Base-by-base conservation (phyloP, 2,888 invertebrate genomes). In the Operophtera brumata region DNA sequence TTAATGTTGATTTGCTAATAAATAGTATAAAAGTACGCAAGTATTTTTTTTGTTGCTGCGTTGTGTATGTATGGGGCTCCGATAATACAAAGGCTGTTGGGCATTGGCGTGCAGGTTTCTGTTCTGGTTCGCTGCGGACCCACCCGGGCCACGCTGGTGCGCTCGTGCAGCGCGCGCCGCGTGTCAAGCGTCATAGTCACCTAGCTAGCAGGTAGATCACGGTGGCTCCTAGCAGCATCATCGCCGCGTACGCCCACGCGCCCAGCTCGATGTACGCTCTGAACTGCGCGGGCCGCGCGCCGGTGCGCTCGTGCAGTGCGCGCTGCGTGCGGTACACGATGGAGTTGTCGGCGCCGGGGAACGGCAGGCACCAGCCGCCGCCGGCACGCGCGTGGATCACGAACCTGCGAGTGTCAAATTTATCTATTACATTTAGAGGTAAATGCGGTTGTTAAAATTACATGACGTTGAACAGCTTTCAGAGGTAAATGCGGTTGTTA, bases 321-420 rank as follows among this genome's bases (percentile, higher is more conserved):
- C 95, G 92, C 79, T 98, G 97, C 0, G 96, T 93, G 42, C 98
- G 92, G 75, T 92, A 86, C n/a, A 95, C 93, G 0, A 98, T 93
- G 1, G 97, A 93, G 56, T 93, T 92, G 87, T 98, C 98, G 7
- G 96, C 90, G 28, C 97, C 96, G 0, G 93, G 93, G 85, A 98
- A 98, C 0, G 96, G 94, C 0, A 96, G 62, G 67, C 94, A 94
- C 92, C 94, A 96, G 1, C 73, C 62, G 1, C 73, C 62, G 1
- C 80, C 73, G 9, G 78, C 62, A 0, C 77, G 69, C 53, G 81
- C 83, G 75, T 94, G 94, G 14, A 94, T 51, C 0, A 85, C 37
- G 0, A 82, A 74, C 44, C 36, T 36, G 8, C 4, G 6, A 10
- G 10, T 10, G n/a, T 10, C 5, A 34, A 2, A n/a, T 10, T 10